Evolutionary conservation across 2,888 invertebrate species (phyloP).

Genomic region (Drosophila meridiana): DNA sequence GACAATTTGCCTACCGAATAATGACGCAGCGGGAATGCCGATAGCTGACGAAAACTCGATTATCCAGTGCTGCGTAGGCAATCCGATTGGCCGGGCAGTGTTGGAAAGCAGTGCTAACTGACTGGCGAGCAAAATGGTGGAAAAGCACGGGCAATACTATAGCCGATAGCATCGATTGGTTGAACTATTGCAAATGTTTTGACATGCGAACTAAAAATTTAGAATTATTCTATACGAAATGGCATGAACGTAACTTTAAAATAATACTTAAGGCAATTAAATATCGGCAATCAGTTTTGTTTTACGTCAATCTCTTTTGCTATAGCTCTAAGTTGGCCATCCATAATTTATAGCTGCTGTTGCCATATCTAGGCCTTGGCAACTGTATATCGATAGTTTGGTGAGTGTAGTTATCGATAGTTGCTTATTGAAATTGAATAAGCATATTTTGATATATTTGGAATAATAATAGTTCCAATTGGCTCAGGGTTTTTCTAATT

Average conservation of each 20-base stretch:
- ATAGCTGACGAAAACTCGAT: not conserved
- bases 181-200: not conserved
- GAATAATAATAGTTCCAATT: too few species aligned
- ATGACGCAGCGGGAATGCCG: slow-evolving; percentile 1
- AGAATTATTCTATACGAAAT: not conserved
- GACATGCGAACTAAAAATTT: too few species aligned
- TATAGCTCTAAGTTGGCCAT: not conserved
- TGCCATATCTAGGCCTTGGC: not conserved
- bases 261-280: not conserved
- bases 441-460: not conserved
- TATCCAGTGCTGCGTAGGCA: not conserved
- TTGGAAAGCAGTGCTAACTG: not conserved
- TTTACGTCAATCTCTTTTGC: not conserved
- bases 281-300: not conserved
- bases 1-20: not conserved
- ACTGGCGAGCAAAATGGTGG: not conserved
- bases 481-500: too few species aligned
- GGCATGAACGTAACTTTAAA: not conserved
- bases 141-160: not conserved
- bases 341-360: not conserved
- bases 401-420: not conserved
- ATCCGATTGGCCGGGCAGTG: not conserved
- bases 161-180: not conserved
- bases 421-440: not conserved
- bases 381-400: not conserved